These are phyloP conservation scores for Sminthurinus signatus DNA, from an alignment of 1,140 invertebrate species.

Conservation along the genomic window DNA sequence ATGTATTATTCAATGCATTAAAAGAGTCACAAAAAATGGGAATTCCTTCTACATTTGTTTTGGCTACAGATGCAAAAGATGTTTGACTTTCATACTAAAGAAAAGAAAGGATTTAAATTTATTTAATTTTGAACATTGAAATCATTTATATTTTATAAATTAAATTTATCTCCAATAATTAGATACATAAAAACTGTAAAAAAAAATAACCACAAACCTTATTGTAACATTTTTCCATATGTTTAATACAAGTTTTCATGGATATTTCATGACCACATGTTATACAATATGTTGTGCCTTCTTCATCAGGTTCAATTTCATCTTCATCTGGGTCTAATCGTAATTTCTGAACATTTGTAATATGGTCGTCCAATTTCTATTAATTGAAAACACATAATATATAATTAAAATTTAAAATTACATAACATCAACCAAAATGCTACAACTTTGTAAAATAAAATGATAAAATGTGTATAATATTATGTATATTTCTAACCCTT, in stretches of 20 bases:
- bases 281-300: slow-evolving; percentile 87
- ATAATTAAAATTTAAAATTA: too few species aligned
- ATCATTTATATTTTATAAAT: too few species aligned
- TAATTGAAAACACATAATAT: too few species aligned
- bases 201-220: slow-evolving; percentile 53
- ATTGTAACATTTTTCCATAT: slow-evolving; percentile 93
- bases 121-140: background rate
- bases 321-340: slow-evolving; percentile 57
- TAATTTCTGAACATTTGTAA: slow-evolving; percentile 63
- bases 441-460: too few species aligned
- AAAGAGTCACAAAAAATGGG: slow-evolving; percentile 98
- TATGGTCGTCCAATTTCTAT: slow-evolving; percentile 68
- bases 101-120: slow-evolving; percentile 31
- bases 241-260: slow-evolving; percentile 77
- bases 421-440: too few species aligned
- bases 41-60: slow-evolving; percentile 80
- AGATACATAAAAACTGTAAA: slow-evolving; percentile 24
- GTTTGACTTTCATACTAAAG: slow-evolving; percentile 88
- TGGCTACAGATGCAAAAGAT: slow-evolving; percentile 89
- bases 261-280: slow-evolving; percentile 93
- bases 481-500: too few species aligned
- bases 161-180: too few species aligned
- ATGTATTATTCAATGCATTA: slow-evolving; percentile 80
- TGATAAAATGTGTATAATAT: too few species aligned
- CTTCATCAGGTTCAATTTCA: slow-evolving; percentile 61